Conservation (phyloP, 2,113 vertebrate genomes). For the Sturnira hondurensis region DNA sequence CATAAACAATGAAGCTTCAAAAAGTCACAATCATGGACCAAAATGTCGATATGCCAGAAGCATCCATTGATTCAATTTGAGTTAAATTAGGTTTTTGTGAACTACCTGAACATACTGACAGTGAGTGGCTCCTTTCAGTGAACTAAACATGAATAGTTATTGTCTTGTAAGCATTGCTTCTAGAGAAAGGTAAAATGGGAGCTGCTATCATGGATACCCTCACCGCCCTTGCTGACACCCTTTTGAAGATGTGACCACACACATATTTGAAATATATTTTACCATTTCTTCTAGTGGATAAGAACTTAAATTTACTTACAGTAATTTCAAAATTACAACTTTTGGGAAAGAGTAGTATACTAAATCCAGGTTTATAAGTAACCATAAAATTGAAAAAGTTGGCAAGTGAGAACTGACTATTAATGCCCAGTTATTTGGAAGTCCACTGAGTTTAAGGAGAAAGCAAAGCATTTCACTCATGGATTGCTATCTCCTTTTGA, state of each 20-base stretch:
- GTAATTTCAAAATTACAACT: conserved; percentile 60
- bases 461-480: conserved; percentile 9
- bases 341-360: conserved; percentile 49
- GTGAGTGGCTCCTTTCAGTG: background rate
- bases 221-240: background rate
- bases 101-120: background rate
- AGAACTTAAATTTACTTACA: conserved; percentile 64
- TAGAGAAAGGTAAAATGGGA: background rate
- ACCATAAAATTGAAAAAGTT: conserved; percentile 67
- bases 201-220: background rate
- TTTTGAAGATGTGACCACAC: background rate
- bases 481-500: background rate
- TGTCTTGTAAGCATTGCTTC: background rate
- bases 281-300: conserved; percentile 42
- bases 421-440: conserved; percentile 20
- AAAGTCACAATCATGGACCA: background rate
- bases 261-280: conserved; percentile 31
- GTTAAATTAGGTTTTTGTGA: conserved; percentile 1
- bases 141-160: background rate
- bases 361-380: conserved; percentile 65
- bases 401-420: conserved; percentile 40
- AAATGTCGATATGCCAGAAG: background rate
- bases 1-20: background rate
- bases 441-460: conserved; percentile 41
- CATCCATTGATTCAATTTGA: background rate